Percentiles rank a stretch among this genome's conserved stretches.
Conservation (phyloP, 2,888 invertebrate genomes). For the Epistrophe eligans region DNA sequence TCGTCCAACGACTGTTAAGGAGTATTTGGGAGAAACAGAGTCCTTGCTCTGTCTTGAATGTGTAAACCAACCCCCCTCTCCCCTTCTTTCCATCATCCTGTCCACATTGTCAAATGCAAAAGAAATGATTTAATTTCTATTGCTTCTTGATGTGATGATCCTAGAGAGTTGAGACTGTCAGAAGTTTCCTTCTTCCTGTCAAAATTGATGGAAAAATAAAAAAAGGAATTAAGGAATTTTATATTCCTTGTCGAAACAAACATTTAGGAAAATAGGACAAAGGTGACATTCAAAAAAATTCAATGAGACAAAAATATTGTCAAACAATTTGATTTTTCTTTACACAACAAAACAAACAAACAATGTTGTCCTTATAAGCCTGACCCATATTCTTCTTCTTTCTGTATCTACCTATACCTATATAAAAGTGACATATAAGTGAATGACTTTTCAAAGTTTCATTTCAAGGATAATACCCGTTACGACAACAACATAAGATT, state of each 20-base stretch:
- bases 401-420: not conserved
- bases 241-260: slow-evolving; percentile 22
- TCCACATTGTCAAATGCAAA: slow-evolving; percentile 61
- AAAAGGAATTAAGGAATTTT: slow-evolving; percentile 42
- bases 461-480: slow-evolving; percentile 35
- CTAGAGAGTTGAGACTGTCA: slow-evolving; percentile 77
- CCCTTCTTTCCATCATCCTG: not conserved
- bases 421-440: not conserved
- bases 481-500: slow-evolving; percentile 6
- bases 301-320: slow-evolving; percentile 27
- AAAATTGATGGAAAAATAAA: slow-evolving; percentile 82
- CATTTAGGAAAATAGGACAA: not conserved
- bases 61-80: not conserved
- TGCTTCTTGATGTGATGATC: slow-evolving; percentile 70
- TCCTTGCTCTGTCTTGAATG: not conserved
- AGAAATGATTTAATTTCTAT: slow-evolving; percentile 72
- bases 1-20: slow-evolving; percentile 21
- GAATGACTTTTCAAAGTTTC: slow-evolving; percentile 54
- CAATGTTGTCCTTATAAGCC: slow-evolving; percentile 5
- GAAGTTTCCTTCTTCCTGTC: slow-evolving; percentile 77
- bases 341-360: slow-evolving; percentile 34
- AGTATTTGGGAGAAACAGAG: not conserved
- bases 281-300: slow-evolving; percentile 21
- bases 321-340: slow-evolving; percentile 49
- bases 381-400: slow-evolving; percentile 31